phyloP scores from a whole-genome alignment of 2,888 invertebrate species.

The Netelia melanura region DNA sequence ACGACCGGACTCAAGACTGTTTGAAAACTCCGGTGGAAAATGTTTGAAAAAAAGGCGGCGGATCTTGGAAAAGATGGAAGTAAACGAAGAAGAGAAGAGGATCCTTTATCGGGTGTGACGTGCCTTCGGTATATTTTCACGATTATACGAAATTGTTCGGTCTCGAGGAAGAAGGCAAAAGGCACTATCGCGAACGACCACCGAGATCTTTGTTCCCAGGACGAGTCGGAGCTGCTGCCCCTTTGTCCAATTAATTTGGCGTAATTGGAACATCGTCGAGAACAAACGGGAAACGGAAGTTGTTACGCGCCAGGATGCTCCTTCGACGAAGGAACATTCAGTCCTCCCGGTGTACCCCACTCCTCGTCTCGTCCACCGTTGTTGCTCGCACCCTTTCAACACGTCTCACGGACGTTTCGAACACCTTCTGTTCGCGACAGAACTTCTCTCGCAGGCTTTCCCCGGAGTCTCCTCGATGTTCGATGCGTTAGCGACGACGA shows the following conservation, averaged over 20 bases:
- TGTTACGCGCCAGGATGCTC: conserved; percentile 48
- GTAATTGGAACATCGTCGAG: conserved; percentile 77
- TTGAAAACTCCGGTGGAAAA: not conserved
- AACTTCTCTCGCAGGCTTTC: conserved; percentile 29
- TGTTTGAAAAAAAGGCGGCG: not conserved
- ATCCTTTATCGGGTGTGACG: not conserved
- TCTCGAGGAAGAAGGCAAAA: not conserved
- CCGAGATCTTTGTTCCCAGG: conserved; percentile 31
- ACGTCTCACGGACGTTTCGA: conserved; percentile 34
- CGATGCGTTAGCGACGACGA: conserved; percentile 20
- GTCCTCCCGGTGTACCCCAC: conserved; percentile 5
- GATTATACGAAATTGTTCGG: not conserved
- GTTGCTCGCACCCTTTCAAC: conserved; percentile 32
- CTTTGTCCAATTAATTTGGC: conserved; percentile 78
- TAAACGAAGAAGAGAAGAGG: not conserved
- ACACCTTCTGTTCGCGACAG: conserved; percentile 5
- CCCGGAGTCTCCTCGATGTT: conserved; percentile 42
- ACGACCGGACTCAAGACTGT: not conserved
- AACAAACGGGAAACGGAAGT: conserved; percentile 54
- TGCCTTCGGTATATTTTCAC: not conserved
- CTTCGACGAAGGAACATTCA: conserved; percentile 51
- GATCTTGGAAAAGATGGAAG: not conserved
- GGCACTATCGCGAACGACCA: not conserved
- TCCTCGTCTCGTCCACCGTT: not conserved
- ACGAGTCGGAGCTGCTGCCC: conserved; percentile 20